phyloP scores from a whole-genome alignment of 2,888 invertebrate species.

The Cataglyphis livida region DNA sequence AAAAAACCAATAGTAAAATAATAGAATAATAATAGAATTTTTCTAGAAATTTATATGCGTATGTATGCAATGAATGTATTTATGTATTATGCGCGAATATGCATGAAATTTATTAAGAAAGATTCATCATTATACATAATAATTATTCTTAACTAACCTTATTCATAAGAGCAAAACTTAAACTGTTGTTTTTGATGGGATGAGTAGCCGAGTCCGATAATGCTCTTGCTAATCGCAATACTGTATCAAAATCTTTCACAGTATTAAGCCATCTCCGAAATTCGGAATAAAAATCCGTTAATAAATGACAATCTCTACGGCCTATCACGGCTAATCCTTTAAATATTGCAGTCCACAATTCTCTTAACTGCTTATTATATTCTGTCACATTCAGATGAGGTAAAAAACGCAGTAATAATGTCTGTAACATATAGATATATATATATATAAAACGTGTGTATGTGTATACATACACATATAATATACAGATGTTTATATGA shows the following conservation, averaged over 20 bases:
- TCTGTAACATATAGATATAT: constrained; percentile 85
- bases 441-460: constrained; percentile 41
- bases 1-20: constrained; percentile 48
- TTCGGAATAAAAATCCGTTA: constrained; percentile 87
- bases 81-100: background rate
- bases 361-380: constrained; percentile 86
- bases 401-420: constrained; percentile 89
- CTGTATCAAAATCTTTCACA: constrained; percentile 71
- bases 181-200: constrained; percentile 81
- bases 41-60: background rate
- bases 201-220: constrained; percentile 80
- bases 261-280: constrained; percentile 87
- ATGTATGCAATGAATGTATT: background rate
- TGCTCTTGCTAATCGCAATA: constrained; percentile 79
- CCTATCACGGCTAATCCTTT: constrained; percentile 88
- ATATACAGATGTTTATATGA: constrained; percentile 54
- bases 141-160: constrained; percentile 84
- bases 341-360: constrained; percentile 88
- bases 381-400: constrained; percentile 87
- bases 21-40: background rate
- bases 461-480: constrained; percentile 79
- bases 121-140: background rate
- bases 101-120: background rate
- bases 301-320: constrained; percentile 87
- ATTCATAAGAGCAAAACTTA: constrained; percentile 86